phyloP scores from a whole-genome alignment of 2,888 invertebrate species.

The Andrena fulva region DNA sequence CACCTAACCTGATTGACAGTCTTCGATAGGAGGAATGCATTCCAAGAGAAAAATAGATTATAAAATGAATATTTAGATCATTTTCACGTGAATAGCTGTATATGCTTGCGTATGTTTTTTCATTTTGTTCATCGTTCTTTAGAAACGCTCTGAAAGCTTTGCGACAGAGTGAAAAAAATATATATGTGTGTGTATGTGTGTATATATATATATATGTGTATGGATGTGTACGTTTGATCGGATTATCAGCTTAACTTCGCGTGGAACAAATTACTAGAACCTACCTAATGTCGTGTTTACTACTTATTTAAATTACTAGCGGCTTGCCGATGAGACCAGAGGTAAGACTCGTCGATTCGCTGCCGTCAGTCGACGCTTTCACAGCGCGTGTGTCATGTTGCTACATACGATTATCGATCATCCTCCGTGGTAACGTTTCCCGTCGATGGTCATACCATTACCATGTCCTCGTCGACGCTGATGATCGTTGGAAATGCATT shows the following conservation, averaged over 20 bases:
- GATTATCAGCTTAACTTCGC: constrained; percentile 63
- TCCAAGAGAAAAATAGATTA: constrained; percentile 71
- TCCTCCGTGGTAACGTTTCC: constrained; percentile 59
- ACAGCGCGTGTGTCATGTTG: constrained; percentile 68
- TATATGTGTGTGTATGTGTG: constrained; percentile 4
- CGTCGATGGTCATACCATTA: constrained; percentile 83
- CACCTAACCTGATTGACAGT: constrained; percentile 74
- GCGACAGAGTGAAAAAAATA: constrained; percentile 57
- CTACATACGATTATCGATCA: constrained; percentile 54
- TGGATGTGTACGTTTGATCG: constrained; percentile 51
- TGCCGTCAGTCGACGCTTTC: constrained; percentile 64
- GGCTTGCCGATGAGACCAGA: constrained; percentile 68
- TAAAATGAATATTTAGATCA: constrained; percentile 68
- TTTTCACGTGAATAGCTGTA: constrained; percentile 52
- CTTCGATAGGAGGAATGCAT: constrained; percentile 81
- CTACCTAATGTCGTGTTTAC: constrained; percentile 76
- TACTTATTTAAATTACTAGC: constrained; percentile 75
- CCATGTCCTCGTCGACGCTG: constrained; percentile 83
- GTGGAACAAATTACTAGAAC: constrained; percentile 77
- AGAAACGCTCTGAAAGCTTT: constrained; percentile 58
- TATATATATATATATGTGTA: constrained; percentile 2
- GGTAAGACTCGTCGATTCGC: constrained; percentile 65
- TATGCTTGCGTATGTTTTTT: constrained; percentile 28
- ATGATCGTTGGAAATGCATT: constrained; percentile 82
- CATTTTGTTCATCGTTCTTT: constrained; percentile 41